phyloP scores from a whole-genome alignment of 2,113 vertebrate genomes.

The Lophotis ruficrista region DNA sequence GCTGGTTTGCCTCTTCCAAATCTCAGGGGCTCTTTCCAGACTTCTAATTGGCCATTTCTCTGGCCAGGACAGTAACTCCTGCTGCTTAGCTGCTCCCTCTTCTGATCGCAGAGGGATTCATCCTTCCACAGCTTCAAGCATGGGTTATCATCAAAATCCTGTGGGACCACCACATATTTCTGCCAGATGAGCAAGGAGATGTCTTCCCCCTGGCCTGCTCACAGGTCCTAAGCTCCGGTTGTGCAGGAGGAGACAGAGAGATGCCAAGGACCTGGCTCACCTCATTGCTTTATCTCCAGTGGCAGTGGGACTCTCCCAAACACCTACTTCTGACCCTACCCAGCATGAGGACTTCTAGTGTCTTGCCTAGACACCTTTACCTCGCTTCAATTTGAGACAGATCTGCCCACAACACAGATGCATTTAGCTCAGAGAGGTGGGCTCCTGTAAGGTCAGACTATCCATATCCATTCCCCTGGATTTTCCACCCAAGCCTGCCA shows the following conservation, averaged over 20 bases:
- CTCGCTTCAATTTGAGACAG: not conserved
- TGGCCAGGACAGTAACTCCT: not conserved
- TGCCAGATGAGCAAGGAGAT: not conserved
- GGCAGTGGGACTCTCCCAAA: not conserved
- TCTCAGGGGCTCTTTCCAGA: not conserved
- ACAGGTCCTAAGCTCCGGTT: not conserved
- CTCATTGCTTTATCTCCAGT: not conserved
- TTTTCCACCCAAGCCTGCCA: not conserved
- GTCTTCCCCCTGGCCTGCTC: not conserved
- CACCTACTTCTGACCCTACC: not conserved
- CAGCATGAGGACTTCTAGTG: not conserved
- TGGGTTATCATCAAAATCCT: not conserved
- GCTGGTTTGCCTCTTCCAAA: not conserved
- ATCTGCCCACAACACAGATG: not conserved
- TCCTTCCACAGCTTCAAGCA: not conserved
- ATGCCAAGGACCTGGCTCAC: not conserved
- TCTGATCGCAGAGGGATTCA: not conserved
- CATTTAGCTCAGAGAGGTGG: not conserved
- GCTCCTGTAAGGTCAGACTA: not conserved
- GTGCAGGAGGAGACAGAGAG: not conserved
- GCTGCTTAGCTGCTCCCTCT: not conserved
- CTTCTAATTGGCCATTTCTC: not conserved
- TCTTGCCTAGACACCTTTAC: not conserved
- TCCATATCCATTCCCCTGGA: not conserved
- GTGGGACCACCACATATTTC: fast-evolving